Evolutionary conservation across 2,113 vertebrate genomes (phyloP).

Genomic region (Indri indri): DNA sequence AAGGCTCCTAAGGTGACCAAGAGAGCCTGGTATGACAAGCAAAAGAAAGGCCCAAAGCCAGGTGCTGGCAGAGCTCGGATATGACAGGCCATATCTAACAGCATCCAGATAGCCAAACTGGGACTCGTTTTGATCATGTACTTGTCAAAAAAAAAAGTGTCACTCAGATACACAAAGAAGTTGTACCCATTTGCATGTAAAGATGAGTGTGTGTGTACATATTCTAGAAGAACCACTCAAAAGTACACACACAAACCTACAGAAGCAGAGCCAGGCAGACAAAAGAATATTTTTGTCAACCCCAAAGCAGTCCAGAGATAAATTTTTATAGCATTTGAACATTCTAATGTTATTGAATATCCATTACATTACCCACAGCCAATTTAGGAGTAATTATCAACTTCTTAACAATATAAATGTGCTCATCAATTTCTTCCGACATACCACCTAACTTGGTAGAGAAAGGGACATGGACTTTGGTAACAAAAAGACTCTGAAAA

Average conservation of each 20-base stretch:
- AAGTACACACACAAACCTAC: background rate
- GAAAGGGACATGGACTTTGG: background rate
- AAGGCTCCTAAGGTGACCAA: background rate
- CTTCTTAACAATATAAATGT: background rate
- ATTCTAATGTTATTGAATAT: conserved; percentile 2
- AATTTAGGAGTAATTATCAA: conserved; percentile 27
- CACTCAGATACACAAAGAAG: background rate
- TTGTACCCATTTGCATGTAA: too few relatives aligned
- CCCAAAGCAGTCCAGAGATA: background rate
- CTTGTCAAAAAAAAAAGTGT: background rate
- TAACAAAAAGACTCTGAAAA: conserved; percentile 4
- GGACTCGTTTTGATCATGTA: background rate
- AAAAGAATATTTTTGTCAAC: background rate
- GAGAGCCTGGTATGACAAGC: background rate
- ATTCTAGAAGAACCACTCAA: background rate
- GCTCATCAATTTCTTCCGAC: background rate
- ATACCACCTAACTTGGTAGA: background rate
- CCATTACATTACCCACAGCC: background rate
- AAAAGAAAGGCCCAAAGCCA: background rate
- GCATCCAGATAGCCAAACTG: background rate
- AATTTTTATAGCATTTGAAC: background rate
- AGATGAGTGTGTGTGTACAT: background rate
- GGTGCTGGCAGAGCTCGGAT: background rate
- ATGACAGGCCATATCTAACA: background rate
- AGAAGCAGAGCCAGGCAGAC: background rate